Conservation (phyloP, 1,140 invertebrate species). For the Ips typographus region DNA sequence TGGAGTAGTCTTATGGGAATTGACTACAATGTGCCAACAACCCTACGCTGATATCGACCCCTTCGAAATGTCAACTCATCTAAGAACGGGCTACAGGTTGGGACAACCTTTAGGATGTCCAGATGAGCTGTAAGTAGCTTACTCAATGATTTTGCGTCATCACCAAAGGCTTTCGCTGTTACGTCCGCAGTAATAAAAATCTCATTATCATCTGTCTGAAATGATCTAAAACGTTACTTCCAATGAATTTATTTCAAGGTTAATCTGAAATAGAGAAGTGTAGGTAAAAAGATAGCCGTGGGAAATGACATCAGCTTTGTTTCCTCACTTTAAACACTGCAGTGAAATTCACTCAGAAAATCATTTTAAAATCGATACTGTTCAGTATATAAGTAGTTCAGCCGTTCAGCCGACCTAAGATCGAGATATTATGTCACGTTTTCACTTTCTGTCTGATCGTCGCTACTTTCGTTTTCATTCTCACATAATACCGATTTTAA, state of each 20-base stretch:
- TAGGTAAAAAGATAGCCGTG: conserved; percentile 20
- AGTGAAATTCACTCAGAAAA: not conserved
- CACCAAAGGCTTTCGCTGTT: not conserved
- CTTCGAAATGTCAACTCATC: conserved; percentile 87
- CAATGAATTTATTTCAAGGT: conserved; percentile 20
- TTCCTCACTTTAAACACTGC: not conserved
- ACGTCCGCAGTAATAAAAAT: not conserved
- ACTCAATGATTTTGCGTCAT: conserved; percentile 1
- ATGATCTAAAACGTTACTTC: conserved; percentile 14
- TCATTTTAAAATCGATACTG: conserved; percentile 8
- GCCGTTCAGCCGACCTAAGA: conserved; percentile 22
- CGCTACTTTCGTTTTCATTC: conserved; percentile 39
- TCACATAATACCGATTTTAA: conserved; percentile 36
- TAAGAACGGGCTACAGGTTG: conserved; percentile 86
- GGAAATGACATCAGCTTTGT: conserved; percentile 15
- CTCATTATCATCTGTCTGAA: conserved; percentile 5
- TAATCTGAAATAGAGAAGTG: conserved; percentile 17
- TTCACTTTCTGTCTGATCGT: conserved; percentile 33
- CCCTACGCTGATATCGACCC: conserved; percentile 90
- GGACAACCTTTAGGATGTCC: conserved; percentile 94
- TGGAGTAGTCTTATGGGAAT: conserved; percentile 92
- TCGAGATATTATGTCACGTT: conserved; percentile 29
- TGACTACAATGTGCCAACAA: conserved; percentile 90
- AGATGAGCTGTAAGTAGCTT: conserved; percentile 80
- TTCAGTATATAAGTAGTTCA: conserved; percentile 7